Evolutionary conservation across 2,797 vertebrate genomes (phyloP).

Genomic region (Gymnothorax reevesii): DNA sequence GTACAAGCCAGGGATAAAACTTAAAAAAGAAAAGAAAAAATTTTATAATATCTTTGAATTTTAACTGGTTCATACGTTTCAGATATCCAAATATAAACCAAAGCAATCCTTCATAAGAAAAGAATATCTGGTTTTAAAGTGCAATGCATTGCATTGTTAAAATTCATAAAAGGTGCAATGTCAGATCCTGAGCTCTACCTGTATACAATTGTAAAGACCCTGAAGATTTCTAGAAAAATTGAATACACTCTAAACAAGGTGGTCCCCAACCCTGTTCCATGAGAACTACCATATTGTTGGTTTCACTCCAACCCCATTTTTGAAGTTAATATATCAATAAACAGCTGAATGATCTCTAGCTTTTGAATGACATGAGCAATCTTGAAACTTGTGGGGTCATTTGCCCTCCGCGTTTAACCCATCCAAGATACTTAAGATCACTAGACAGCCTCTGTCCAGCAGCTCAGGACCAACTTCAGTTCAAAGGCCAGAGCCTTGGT

Average conservation of each 20-base stretch:
- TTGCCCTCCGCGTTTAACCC: too few species aligned
- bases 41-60: neutral
- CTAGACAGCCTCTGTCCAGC: too few species aligned
- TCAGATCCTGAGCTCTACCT: neutral
- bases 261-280: too few species aligned
- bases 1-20: neutral
- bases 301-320: too few species aligned
- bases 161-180: neutral
- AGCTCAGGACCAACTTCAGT: too few species aligned
- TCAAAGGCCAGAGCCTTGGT: too few species aligned
- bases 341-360: too few species aligned
- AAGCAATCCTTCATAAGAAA: neutral
- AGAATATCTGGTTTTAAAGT: neutral
- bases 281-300: too few species aligned
- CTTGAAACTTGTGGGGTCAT: too few species aligned
- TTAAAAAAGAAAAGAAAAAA: neutral
- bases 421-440: too few species aligned
- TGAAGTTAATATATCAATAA: too few species aligned
- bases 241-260: neutral
- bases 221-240: neutral
- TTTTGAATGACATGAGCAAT: too few species aligned
- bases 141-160: neutral
- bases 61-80: neutral
- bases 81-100: neutral
- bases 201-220: neutral